Base-by-base conservation (phyloP, 2,888 invertebrate genomes). In the Crossocerus cetratus region DNA sequence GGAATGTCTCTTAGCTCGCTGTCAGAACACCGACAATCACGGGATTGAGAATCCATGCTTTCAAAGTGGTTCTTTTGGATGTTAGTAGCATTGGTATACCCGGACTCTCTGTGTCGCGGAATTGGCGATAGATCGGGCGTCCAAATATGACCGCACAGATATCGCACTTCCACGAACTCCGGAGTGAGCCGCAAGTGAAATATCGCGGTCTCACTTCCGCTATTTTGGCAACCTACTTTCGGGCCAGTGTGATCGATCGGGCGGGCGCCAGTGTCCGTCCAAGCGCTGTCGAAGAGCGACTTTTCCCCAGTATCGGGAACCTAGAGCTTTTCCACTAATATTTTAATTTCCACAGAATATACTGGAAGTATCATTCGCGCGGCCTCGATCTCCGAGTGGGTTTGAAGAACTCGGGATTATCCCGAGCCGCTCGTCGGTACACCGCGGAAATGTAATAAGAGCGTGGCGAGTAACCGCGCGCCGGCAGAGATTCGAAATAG, bases 401-500 rank as follows among this genome's bases (percentile, higher is more conserved):
- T 70, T 65, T 54, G 57, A 65, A 43, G 54, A 53, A 55, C 18
- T 18, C 2, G 32, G 23, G 22, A 55, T 53, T 55, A 61, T 22
- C 18, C 4, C 44, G 13, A 20, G 14, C 18, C 13, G n/a, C 49
- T 21, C 2, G 18, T 21, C 44, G 2, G 20, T 13, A 21, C 5
- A n/a, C 21, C 60, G 21, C 22, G 42, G 11, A 43, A 66, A 61
- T 32, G 53, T 69, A 75, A 69, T 32, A 54, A 59, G 59, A 53
- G 32, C 18, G 42, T 21, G 5, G 21, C 21, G 44, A 60, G 45
- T 21, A 45, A 14, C 20, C 22, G 32, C 13, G 43, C 21, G 18
- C 14, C 21, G 18, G 49, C 21, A 11, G 56, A 56, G 72, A 62
- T 67, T 66, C 71, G 68, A 76, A 76, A 74, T 69, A 72, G 69